A percentile compares a stretch with the other conserved stretches of the same genome.
phyloP scores from a whole-genome alignment of 2,797 vertebrate genomes.

The Hypotaenidia philippensis region DNA sequence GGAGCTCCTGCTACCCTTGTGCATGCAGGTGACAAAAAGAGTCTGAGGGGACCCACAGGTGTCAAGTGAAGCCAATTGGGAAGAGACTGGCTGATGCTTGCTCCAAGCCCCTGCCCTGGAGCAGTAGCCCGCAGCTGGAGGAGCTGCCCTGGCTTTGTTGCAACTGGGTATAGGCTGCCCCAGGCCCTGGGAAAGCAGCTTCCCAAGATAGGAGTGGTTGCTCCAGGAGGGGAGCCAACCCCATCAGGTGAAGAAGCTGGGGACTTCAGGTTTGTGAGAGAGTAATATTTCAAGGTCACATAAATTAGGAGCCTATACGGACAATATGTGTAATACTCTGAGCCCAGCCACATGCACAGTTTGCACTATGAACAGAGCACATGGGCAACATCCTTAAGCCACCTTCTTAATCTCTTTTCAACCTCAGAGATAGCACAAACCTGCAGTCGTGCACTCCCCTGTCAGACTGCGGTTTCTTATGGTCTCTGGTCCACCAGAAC shows the following conservation, averaged over 20 bases:
- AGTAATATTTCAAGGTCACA: neutral
- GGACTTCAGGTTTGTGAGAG: neutral
- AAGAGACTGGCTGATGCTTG: rapidly evolving
- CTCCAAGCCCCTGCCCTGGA: neutral
- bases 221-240: rapidly evolving
- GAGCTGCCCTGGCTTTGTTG: rapidly evolving
- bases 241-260: rapidly evolving
- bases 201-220: rapidly evolving
- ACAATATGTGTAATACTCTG: too few relatives aligned
- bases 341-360: neutral
- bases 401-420: neutral
- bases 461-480: neutral
- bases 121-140: neutral
- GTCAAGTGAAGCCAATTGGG: neutral
- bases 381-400: neutral
- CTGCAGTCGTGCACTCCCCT: neutral
- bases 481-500: neutral
- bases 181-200: neutral
- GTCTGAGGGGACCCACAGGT: neutral
- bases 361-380: neutral
- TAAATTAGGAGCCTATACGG: neutral
- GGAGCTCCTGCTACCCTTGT: neutral
- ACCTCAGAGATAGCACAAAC: neutral
- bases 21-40: neutral
- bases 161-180: neutral